Conservation (phyloP, 1,140 invertebrate genomes). For the Vanessa atalanta region DNA sequence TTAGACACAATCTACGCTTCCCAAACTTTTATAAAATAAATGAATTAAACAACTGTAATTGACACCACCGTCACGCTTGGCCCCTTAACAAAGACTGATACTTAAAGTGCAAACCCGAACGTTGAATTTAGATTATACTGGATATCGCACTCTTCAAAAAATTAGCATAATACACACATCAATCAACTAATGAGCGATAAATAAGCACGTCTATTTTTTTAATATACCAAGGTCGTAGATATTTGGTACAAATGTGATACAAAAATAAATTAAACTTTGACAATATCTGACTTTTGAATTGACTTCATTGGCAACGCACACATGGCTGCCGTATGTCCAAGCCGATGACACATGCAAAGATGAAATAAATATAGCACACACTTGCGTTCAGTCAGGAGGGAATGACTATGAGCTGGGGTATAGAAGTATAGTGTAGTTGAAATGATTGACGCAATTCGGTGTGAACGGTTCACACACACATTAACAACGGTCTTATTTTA, state of each 20-base stretch:
- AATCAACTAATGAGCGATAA: slow-evolving; percentile 18
- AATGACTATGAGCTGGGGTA: slow-evolving; percentile 65
- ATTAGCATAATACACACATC: slow-evolving; percentile 25
- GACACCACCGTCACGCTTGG: slow-evolving; percentile 12
- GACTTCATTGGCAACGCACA: slow-evolving; percentile 77
- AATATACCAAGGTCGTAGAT: not conserved
- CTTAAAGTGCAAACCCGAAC: slow-evolving; percentile 13
- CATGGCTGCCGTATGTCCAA: slow-evolving; percentile 65
- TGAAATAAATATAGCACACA: slow-evolving; percentile 73
- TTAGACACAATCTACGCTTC: slow-evolving; percentile 66
- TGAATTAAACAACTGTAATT: slow-evolving; percentile 9
- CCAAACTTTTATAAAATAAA: slow-evolving; percentile 57
- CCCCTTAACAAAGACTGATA: slow-evolving; percentile 18
- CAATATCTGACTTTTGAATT: slow-evolving; percentile 61
- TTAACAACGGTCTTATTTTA: slow-evolving; percentile 64
- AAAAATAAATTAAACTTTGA: slow-evolving; percentile 53
- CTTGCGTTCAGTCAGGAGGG: slow-evolving; percentile 53
- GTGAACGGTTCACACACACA: slow-evolving; percentile 66
- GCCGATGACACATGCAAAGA: slow-evolving; percentile 50
- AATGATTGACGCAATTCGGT: slow-evolving; percentile 72
- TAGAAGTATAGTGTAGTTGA: slow-evolving; percentile 60
- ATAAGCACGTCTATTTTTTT: slow-evolving; percentile 23
- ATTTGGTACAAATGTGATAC: not conserved
- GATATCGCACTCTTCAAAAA: slow-evolving; percentile 18
- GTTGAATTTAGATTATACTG: slow-evolving; percentile 17